Evolutionary conservation across 2,113 vertebrate species (phyloP).

Genomic region (Sula dactylatra): DNA sequence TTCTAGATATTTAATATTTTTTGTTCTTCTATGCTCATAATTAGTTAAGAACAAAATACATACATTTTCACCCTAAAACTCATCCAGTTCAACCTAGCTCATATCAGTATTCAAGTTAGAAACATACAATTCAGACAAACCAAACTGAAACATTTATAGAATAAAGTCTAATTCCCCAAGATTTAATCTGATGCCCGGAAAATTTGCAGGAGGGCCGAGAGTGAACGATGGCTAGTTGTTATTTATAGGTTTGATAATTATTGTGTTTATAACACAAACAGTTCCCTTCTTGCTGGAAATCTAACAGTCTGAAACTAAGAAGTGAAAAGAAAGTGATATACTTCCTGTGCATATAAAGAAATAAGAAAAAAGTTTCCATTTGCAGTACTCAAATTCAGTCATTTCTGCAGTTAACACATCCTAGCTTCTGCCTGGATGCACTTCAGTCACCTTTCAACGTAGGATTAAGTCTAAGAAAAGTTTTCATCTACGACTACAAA

Average conservation of each 20-base stretch:
- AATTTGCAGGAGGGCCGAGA: background rate
- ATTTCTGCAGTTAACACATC: background rate
- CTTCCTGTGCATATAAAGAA: background rate
- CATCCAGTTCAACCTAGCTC: background rate
- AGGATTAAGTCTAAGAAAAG: background rate
- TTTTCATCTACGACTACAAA: background rate
- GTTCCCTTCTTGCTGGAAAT: background rate
- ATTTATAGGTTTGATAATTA: conserved; percentile 35
- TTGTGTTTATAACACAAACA: background rate
- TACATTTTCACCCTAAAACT: background rate
- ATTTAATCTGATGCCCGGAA: background rate
- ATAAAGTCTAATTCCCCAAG: background rate
- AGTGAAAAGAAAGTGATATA: background rate
- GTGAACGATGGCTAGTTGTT: background rate
- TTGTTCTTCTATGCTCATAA: background rate
- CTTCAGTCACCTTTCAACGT: background rate
- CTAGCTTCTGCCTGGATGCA: background rate
- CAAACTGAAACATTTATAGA: background rate
- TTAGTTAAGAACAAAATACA: background rate
- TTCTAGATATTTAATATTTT: background rate
- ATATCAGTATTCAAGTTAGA: background rate
- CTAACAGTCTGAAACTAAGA: background rate
- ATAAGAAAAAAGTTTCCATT: background rate
- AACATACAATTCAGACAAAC: background rate
- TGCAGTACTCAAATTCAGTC: background rate